phyloP scores from a whole-genome alignment of 2,888 invertebrate genomes.

The Torymus tubicola region DNA sequence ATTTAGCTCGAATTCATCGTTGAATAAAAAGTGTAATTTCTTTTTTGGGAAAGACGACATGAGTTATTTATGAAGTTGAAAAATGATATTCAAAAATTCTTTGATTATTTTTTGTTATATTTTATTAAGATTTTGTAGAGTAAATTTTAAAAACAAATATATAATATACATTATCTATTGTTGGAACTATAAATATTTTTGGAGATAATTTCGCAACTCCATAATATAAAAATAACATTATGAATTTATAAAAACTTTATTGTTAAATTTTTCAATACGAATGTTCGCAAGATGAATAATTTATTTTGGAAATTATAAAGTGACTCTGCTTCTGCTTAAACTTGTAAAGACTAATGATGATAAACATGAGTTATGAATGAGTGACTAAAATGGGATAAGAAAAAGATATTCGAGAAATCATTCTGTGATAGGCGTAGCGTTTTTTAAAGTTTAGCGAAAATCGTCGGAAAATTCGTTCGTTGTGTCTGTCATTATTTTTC shows the following conservation, averaged over 20 bases:
- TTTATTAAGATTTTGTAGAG: too few species aligned
- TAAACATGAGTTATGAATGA: conserved; percentile 26
- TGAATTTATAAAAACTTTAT: too few species aligned
- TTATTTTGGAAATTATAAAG: conserved; percentile 40
- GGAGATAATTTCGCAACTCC: too few species aligned
- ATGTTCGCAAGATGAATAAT: background rate
- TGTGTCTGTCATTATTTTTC: conserved; percentile 43
- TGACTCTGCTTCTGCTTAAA: conserved; percentile 49
- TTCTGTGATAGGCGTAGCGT: conserved; percentile 58
- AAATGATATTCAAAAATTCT: too few species aligned
- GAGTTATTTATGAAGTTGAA: too few species aligned
- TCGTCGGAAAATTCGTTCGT: conserved; percentile 47
- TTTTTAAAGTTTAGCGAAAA: conserved; percentile 48
- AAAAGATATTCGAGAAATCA: conserved; percentile 49
- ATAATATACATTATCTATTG: too few species aligned
- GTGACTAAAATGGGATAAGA: conserved; percentile 30
- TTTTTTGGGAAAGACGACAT: background rate
- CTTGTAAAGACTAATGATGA: conserved; percentile 49
- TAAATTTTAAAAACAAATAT: too few species aligned
- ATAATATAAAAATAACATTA: too few species aligned
- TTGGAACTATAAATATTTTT: too few species aligned
- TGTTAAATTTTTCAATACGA: too few species aligned
- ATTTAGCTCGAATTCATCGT: background rate
- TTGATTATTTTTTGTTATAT: too few species aligned
- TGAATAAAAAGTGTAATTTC: background rate